These are phyloP conservation scores for Hypena proboscidalis DNA, from an alignment of 2,888 invertebrate genomes.

Conservation along the genomic window DNA sequence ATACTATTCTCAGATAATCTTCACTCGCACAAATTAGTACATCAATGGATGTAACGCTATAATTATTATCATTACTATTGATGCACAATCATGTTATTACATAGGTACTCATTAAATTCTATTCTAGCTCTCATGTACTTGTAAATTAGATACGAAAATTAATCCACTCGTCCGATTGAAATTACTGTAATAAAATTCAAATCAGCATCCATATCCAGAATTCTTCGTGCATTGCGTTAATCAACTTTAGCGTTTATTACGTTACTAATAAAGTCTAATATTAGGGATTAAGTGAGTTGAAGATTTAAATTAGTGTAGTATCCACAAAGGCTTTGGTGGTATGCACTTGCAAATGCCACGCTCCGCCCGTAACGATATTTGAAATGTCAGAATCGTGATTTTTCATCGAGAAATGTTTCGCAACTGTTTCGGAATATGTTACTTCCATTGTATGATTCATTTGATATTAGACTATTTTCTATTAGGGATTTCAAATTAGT, in stretches of 20 bases:
- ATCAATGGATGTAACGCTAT: too few relatives aligned
- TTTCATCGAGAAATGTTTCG: slow-evolving; percentile 77
- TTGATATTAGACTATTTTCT: not conserved
- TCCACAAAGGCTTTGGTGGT: slow-evolving; percentile 57
- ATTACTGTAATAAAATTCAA: slow-evolving; percentile 35
- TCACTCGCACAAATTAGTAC: too few relatives aligned
- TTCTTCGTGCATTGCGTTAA: slow-evolving; percentile 7
- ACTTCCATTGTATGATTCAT: slow-evolving; percentile 35
- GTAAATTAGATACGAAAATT: slow-evolving; percentile 21
- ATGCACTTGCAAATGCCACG: slow-evolving; percentile 77
- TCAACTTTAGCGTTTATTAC: slow-evolving; percentile 19
- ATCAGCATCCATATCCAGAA: slow-evolving; percentile 19
- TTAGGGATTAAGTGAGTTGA: slow-evolving; percentile 21
- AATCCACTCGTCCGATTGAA: slow-evolving; percentile 20
- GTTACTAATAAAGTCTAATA: slow-evolving; percentile 10
- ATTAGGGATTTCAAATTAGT: too few relatives aligned
- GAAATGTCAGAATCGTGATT: slow-evolving; percentile 84
- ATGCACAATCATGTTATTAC: too few relatives aligned
- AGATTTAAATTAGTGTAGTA: slow-evolving; percentile 37
- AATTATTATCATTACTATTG: too few relatives aligned
- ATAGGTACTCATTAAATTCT: too few relatives aligned
- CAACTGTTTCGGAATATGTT: slow-evolving; percentile 50
- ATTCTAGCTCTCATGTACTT: not conserved
- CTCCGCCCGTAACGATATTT: slow-evolving; percentile 71
- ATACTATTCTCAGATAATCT: too few relatives aligned